Base-by-base conservation (phyloP, 2,888 invertebrate genomes). In the Uropetala carovei region DNA sequence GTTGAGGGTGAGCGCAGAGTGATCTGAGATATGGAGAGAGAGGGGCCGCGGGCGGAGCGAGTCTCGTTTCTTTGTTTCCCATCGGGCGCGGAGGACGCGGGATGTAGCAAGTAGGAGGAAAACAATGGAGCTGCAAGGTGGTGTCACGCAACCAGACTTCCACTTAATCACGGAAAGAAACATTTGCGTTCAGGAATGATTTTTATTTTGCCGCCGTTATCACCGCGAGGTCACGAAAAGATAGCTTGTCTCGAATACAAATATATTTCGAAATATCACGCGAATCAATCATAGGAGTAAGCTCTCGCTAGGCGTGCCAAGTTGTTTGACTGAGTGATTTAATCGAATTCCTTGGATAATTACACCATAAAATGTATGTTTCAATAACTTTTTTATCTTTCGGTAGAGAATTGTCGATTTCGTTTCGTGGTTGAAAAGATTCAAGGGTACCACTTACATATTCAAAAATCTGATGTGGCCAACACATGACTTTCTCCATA, bases 131-230 rank as follows among this genome's bases (percentile, higher is more conserved):
- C 30, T 13, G 86, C 86, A 60, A 86, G 86, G 86, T 60, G 60
- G 60, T 86, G 60, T 86, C 86, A 86, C 59, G 86, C 59, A 30
- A 60, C 86, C 86, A 86, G 86, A 86, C 86, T 60, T 86, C 59
- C 60, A 86, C 60, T 86, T 86, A 86, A 86, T 86, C 86, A 86
- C 86, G 30, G 59, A 86, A 86, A 59, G 58, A 60, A 86, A 60
- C 86, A 60, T 27, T 27, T 60, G 86, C 86, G 30, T 16, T 27
- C 86, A 18, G 86, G 7, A 30, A 59, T 86, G 22, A 86, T 75
- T 75, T 75, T 75, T 75, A 75, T 75, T 75, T 75, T 27, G 75
- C 22, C 13, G 75, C 75, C 75, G 22, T 75, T 27, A 75, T 75
- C 22, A 22, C 75, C 75, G 75, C 75, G 75, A 75, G 75, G 75